Percentiles rank a stretch among this genome's conserved stretches.
Evolutionary conservation across 2,797 vertebrate genomes (phyloP).

Genomic region (Tiaroga cobitis): DNA sequence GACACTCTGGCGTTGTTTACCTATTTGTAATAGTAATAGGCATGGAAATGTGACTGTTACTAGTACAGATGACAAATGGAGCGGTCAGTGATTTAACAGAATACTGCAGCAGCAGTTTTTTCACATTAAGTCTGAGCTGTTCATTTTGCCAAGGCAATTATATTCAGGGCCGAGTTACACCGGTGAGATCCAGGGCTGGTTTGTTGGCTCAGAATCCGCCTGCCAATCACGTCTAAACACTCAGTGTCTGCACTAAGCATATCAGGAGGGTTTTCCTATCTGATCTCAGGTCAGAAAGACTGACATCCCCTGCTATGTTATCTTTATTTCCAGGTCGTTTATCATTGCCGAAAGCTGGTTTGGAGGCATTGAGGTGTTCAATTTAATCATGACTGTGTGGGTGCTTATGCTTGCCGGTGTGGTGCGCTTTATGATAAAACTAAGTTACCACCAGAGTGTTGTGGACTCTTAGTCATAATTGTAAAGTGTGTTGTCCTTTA

Average conservation of each 20-base stretch:
- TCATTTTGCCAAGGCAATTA: constrained; percentile 14
- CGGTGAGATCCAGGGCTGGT: constrained; percentile 1
- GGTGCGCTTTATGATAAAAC: constrained; percentile 56
- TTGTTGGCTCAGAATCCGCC: constrained; percentile 5
- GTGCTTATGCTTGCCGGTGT: constrained; percentile 41
- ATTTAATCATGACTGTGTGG: constrained; percentile 57
- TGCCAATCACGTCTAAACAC: constrained; percentile 41
- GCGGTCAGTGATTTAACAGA: constrained; percentile 21
- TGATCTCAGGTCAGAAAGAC: constrained; percentile 51
- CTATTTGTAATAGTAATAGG: constrained; percentile 29
- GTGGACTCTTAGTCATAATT: constrained; percentile 44
- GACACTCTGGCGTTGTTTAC: neutral
- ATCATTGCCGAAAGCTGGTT: constrained; percentile 55
- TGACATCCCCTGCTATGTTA: constrained; percentile 54
- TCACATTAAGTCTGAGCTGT: neutral
- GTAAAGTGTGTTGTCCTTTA: constrained; percentile 44
- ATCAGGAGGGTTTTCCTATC: constrained; percentile 43
- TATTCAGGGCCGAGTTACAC: neutral
- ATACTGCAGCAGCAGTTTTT: neutral
- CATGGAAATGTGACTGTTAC: constrained; percentile 12
- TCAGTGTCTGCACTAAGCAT: constrained; percentile 30
- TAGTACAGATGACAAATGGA: constrained; percentile 3
- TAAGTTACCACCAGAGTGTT: constrained; percentile 37
- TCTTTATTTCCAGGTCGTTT: constrained; percentile 52
- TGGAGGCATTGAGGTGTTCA: constrained; percentile 52